Conservation (phyloP, 2,113 vertebrate genomes). For the Micronycteris hirsuta region DNA sequence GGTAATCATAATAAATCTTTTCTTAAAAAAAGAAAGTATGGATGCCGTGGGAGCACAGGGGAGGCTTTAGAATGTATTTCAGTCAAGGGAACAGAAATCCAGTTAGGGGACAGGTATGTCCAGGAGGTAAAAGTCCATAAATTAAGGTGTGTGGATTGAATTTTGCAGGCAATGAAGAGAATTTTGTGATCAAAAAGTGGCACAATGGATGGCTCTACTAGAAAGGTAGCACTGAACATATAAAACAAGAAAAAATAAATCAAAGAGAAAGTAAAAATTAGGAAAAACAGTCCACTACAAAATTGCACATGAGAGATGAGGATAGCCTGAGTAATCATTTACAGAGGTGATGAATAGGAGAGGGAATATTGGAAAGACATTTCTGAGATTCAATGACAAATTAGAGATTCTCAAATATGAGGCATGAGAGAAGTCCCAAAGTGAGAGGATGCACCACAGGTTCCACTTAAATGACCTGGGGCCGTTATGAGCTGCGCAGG, state of each 20-base stretch:
- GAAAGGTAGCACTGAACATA: background rate
- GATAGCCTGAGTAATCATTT: background rate
- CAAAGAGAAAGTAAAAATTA: background rate
- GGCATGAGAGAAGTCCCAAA: background rate
- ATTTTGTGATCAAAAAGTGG: background rate
- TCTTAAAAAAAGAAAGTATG: background rate
- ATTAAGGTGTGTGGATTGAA: background rate
- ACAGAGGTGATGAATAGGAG: background rate
- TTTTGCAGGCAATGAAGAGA: background rate
- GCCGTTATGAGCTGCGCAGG: rapidly evolving
- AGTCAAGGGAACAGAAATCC: background rate
- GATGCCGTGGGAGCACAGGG: background rate
- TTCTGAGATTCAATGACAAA: background rate
- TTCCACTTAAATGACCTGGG: background rate
- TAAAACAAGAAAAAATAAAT: background rate
- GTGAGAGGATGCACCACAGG: background rate
- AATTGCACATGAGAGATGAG: background rate
- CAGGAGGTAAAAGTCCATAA: background rate
- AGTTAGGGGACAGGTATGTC: background rate
- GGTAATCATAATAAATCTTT: background rate
- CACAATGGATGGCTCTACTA: background rate
- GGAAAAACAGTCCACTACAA: background rate
- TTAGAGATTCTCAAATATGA: background rate
- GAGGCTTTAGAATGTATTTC: background rate
- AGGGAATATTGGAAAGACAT: background rate